These are phyloP conservation scores for Orthosia incerta DNA, from an alignment of 2,888 invertebrate species.

Conservation along the genomic window DNA sequence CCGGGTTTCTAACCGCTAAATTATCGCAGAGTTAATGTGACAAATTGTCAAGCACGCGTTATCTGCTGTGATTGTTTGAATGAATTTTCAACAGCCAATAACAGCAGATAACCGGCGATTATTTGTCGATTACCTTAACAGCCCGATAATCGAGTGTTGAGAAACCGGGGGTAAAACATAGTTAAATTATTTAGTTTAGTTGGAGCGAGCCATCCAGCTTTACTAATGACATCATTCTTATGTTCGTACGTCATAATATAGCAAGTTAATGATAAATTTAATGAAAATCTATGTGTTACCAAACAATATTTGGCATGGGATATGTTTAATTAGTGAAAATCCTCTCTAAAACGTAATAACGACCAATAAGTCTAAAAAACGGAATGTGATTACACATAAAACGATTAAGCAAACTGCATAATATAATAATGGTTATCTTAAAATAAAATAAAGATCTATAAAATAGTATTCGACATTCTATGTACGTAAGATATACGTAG, in stretches of 20 bases:
- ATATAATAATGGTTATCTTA: constrained; percentile 55
- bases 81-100: too few species aligned
- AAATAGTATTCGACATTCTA: constrained; percentile 52
- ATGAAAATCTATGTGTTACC: constrained; percentile 45
- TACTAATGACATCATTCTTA: neutral
- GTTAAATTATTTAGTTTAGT: neutral
- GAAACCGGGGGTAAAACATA: neutral
- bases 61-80: too few species aligned
- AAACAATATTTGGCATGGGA: constrained; percentile 58
- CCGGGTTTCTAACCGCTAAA: too few species aligned
- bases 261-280: constrained; percentile 6
- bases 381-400: constrained; percentile 77
- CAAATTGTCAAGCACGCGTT: too few species aligned
- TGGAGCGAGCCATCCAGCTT: neutral
- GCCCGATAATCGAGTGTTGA: too few species aligned
- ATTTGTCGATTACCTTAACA: too few species aligned
- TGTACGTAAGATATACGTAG: constrained; percentile 44
- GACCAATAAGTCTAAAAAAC: constrained; percentile 74
- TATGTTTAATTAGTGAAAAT: constrained; percentile 60
- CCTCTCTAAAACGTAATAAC: constrained; percentile 64
- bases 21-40: too few species aligned
- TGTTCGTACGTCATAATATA: constrained; percentile 25
- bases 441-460: constrained; percentile 64
- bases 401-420: constrained; percentile 72
- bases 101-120: too few species aligned